phyloP scores from a whole-genome alignment of 2,888 invertebrate species.

The Dolichopus griseipennis region DNA sequence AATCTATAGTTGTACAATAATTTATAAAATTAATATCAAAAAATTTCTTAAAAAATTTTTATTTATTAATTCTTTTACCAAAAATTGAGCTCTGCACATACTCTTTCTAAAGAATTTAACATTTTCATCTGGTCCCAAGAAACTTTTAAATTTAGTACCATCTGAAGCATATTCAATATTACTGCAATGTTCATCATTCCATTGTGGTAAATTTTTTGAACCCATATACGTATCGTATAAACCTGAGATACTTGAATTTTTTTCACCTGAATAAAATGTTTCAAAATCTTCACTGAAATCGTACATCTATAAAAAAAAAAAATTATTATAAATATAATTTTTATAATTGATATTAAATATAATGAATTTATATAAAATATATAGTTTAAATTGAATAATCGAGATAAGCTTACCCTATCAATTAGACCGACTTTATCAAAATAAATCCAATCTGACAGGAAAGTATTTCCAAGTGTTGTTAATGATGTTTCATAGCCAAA shows the following conservation, averaged over 20 bases:
- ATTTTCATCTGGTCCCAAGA: slow-evolving; percentile 57
- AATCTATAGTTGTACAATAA: slow-evolving; percentile 43
- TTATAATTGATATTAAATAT: background rate
- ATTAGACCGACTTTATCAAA: slow-evolving; percentile 83
- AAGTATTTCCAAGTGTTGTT: slow-evolving; percentile 71
- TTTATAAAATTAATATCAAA: slow-evolving; percentile 16
- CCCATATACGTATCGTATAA: slow-evolving; percentile 70
- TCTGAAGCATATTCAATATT: slow-evolving; percentile 70
- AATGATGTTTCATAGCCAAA: slow-evolving; percentile 77
- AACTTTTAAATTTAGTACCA: slow-evolving; percentile 74
- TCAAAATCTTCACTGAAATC: slow-evolving; percentile 71
- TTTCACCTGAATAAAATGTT: slow-evolving; percentile 65
- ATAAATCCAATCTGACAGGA: slow-evolving; percentile 74
- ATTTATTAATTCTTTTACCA: slow-evolving; percentile 48
- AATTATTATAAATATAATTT: slow-evolving; percentile 7
- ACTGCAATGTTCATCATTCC: slow-evolving; percentile 67
- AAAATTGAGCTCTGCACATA: slow-evolving; percentile 68
- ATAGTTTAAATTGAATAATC: too few species aligned
- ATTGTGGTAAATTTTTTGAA: slow-evolving; percentile 62
- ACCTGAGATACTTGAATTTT: slow-evolving; percentile 54
- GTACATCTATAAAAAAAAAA: slow-evolving; percentile 58
- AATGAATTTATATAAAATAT: background rate
- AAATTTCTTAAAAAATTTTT: background rate
- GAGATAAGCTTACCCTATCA: slow-evolving; percentile 60
- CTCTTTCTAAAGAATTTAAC: slow-evolving; percentile 74